Evolutionary conservation across 2,888 invertebrate genomes (phyloP).

Genomic region (Allacma fusca): DNA sequence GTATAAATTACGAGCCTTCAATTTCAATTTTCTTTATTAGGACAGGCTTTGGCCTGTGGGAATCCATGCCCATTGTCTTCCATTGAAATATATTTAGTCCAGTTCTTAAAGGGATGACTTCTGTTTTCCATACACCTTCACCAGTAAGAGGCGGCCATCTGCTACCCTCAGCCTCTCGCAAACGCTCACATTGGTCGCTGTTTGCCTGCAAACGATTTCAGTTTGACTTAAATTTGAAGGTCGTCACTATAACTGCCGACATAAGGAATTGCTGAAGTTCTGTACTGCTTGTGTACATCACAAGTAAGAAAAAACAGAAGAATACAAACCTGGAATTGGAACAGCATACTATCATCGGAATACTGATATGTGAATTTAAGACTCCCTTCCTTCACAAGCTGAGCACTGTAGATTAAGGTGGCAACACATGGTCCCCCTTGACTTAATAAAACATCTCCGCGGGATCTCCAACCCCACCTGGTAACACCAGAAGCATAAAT

Average conservation of each 20-base stretch:
- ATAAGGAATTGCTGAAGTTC: too few species aligned
- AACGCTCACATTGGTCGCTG: slow-evolving; percentile 67
- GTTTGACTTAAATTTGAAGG: too few species aligned
- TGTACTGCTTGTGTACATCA: too few species aligned
- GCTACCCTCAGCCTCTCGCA: slow-evolving; percentile 64
- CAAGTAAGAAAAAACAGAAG: slow-evolving; percentile 18
- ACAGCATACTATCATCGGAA: slow-evolving; percentile 65
- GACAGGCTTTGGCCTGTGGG: slow-evolving; percentile 64
- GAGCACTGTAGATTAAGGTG: slow-evolving; percentile 67
- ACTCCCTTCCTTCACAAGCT: slow-evolving; percentile 68
- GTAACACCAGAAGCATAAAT: too few species aligned
- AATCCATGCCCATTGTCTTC: slow-evolving; percentile 64
- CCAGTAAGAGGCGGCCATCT: slow-evolving; percentile 66
- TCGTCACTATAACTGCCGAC: neutral
- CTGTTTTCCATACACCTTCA: slow-evolving; percentile 66
- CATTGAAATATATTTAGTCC: slow-evolving; percentile 69
- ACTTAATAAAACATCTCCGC: slow-evolving; percentile 66
- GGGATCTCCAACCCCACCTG: slow-evolving; percentile 66
- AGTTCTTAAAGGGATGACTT: slow-evolving; percentile 64
- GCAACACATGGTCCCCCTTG: slow-evolving; percentile 67
- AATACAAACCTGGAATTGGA: slow-evolving; percentile 66
- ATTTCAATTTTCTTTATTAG: slow-evolving; percentile 65
- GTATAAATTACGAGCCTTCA: slow-evolving; percentile 62
- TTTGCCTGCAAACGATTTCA: slow-evolving; percentile 67
- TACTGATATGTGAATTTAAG: slow-evolving; percentile 68